Percentiles rank a stretch among this genome's conserved stretches.
phyloP scores from a whole-genome alignment of 2,797 vertebrate species.

The Dendrocincla fuliginosa region DNA sequence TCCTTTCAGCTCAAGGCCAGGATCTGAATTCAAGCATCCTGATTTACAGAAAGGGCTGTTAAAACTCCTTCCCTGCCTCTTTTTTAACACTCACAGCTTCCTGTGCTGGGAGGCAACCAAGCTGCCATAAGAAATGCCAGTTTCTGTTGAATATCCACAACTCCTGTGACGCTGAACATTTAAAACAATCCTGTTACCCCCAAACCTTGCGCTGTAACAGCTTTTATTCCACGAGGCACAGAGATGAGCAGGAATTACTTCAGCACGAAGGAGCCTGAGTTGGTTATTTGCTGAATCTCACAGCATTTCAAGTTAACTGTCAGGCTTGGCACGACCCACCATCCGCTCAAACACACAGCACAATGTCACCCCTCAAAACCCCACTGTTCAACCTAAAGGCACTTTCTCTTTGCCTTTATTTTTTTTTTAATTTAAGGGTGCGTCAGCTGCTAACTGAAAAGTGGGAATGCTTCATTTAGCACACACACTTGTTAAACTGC shows the following conservation, averaged over 20 bases:
- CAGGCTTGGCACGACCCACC: background rate
- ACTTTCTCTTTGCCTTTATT: too few species aligned
- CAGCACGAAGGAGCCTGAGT: background rate
- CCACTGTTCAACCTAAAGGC: constrained; percentile 24
- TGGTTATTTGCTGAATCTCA: background rate
- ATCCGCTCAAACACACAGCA: background rate
- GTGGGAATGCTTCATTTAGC: constrained; percentile 58
- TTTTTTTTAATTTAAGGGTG: background rate
- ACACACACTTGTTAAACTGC: constrained; percentile 47
- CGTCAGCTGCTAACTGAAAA: constrained; percentile 26
- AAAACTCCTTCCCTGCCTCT: constrained; percentile 1
- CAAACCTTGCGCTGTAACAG: background rate
- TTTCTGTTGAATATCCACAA: background rate
- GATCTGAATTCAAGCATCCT: background rate
- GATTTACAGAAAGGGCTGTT: constrained; percentile 23
- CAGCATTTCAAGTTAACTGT: background rate
- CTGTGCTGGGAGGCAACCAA: constrained; percentile 47
- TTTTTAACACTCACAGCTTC: constrained; percentile 30
- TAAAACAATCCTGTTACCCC: background rate
- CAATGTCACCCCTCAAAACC: constrained; percentile 33
- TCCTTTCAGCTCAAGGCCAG: constrained; percentile 43
- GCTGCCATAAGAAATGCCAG: background rate
- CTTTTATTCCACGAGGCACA: background rate
- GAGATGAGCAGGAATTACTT: constrained; percentile 8
- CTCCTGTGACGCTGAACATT: background rate